These are phyloP conservation scores for Siniperca scherzeri DNA, from an alignment of 2,797 vertebrate species.

Conservation along the genomic window DNA sequence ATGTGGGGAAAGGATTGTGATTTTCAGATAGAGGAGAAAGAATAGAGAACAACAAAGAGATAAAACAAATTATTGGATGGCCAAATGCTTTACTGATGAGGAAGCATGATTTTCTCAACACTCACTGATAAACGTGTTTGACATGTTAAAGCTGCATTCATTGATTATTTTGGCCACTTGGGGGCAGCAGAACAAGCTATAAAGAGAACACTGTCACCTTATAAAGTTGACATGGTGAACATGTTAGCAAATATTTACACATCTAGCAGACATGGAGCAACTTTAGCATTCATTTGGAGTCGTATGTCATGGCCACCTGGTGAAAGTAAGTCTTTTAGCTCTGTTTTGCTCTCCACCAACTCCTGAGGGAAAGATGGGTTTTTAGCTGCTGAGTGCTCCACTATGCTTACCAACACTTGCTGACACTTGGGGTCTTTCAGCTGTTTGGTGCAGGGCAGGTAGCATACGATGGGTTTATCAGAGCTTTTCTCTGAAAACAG, in stretches of 20 bases:
- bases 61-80: neutral
- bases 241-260: neutral
- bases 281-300: neutral
- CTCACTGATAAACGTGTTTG: neutral
- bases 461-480: too few species aligned
- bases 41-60: neutral
- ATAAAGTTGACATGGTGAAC: neutral
- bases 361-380: neutral
- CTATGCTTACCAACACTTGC: neutral
- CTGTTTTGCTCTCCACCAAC: neutral
- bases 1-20: slow-evolving; percentile 6
- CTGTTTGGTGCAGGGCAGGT: neutral
- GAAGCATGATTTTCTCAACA: neutral
- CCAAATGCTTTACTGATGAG: neutral
- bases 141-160: neutral
- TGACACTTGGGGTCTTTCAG: slow-evolving; percentile 2
- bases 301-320: neutral
- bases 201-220: neutral
- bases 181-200: neutral
- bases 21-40: neutral
- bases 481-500: neutral
- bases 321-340: neutral
- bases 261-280: neutral
- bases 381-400: neutral
- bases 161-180: neutral